Percentiles rank a stretch among this genome's conserved stretches.
Conservation (phyloP, 2,797 vertebrate genomes). For the Centroberyx gerrardi region DNA sequence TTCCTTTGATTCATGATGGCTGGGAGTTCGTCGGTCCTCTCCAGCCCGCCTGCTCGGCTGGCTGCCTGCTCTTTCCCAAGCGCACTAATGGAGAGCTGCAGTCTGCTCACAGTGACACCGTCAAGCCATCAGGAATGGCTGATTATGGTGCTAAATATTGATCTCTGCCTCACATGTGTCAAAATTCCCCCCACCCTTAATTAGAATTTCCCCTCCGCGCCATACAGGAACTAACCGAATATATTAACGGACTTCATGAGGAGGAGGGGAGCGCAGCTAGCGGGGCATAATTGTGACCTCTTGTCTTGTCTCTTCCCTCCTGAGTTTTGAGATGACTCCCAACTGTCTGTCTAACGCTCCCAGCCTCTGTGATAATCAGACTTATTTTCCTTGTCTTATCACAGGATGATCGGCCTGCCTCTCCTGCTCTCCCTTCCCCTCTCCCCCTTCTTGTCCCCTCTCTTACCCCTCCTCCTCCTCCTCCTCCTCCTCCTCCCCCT, state of each 20-base stretch:
- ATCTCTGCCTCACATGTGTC: constrained; percentile 98
- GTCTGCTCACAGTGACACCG: constrained; percentile 89
- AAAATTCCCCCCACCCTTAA: constrained; percentile 98
- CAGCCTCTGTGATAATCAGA: constrained; percentile 93
- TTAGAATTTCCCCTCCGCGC: constrained; percentile 97
- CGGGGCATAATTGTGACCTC: constrained; percentile 97
- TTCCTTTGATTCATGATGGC: constrained; percentile 94
- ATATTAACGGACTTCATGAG: constrained; percentile 91
- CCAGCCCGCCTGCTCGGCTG: constrained; percentile 56
- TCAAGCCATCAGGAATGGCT: constrained; percentile 96
- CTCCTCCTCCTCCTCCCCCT: no score
- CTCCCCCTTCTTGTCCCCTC: constrained; percentile 20
- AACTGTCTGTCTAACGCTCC: constrained; percentile 92
- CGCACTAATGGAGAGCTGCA: constrained; percentile 92
- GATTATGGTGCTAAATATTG: constrained; percentile 99
- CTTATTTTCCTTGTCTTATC: constrained; percentile 93
- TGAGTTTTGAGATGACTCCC: constrained; percentile 94
- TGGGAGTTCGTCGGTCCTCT: constrained; percentile 85
- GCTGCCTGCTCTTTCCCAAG: constrained; percentile 46
- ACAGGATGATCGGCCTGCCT: constrained; percentile 85
- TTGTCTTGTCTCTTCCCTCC: constrained; percentile 93
- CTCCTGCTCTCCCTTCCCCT: constrained; percentile 36
- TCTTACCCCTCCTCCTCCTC: constrained; percentile 18
- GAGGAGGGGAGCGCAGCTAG: constrained; percentile 88
- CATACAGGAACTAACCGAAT: constrained; percentile 95